Evolutionary conservation across 2,113 vertebrate species (phyloP).

Genomic region (Hyla sarda): DNA sequence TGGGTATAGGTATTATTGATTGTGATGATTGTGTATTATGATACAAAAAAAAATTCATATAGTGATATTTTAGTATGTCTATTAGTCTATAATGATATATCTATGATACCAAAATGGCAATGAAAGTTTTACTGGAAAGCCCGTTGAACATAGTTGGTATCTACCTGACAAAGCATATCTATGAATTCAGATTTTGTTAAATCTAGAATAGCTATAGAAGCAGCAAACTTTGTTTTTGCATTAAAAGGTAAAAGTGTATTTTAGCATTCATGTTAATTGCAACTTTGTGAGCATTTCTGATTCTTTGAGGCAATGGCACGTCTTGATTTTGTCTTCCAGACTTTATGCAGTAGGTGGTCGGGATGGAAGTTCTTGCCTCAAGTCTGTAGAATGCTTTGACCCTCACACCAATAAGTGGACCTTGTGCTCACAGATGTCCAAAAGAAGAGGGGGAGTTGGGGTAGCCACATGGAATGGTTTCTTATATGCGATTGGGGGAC

Average conservation of each 20-base stretch:
- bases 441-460: constrained; percentile 93
- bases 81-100: background rate
- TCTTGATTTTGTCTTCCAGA: constrained; percentile 70
- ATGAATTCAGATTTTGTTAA: background rate
- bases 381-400: constrained; percentile 97
- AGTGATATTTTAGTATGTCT: too few relatives aligned
- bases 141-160: background rate
- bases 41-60: too few relatives aligned
- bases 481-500: constrained; percentile 95
- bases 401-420: constrained; percentile 99
- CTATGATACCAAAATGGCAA: background rate
- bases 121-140: background rate
- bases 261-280: background rate
- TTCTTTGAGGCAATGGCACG: background rate
- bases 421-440: constrained; percentile 92
- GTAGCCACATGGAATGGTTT: constrained; percentile 97
- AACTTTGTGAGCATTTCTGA: background rate
- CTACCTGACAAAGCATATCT: background rate
- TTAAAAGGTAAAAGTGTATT: background rate
- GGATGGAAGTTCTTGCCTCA: constrained; percentile 96
- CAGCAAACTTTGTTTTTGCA: too few relatives aligned
- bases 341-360: constrained; percentile 97
- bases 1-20: too few relatives aligned
- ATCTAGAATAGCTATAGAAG: background rate
- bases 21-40: too few relatives aligned